A percentile compares a stretch with the other conserved stretches of the same genome.
These are phyloP conservation scores for Mythimna albipuncta DNA, from an alignment of 2,888 invertebrate species.

Conservation along the genomic window DNA sequence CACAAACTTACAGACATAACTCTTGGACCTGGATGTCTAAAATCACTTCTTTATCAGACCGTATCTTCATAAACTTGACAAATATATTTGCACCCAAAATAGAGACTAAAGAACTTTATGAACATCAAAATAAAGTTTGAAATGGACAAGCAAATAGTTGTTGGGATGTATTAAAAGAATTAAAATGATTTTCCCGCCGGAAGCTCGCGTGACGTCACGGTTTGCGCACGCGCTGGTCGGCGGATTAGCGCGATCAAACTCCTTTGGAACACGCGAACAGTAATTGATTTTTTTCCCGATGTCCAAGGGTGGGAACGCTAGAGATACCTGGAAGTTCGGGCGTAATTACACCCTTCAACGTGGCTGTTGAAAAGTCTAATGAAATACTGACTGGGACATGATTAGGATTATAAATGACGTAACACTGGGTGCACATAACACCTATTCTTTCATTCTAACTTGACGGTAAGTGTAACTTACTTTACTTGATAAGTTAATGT, in stretches of 20 bases:
- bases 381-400: slow-evolving; percentile 32
- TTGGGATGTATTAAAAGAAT: slow-evolving; percentile 65
- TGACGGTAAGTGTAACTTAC: slow-evolving; percentile 9
- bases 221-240: slow-evolving; percentile 72
- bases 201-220: slow-evolving; percentile 80
- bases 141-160: slow-evolving; percentile 51
- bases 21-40: slow-evolving; percentile 71
- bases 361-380: slow-evolving; percentile 52
- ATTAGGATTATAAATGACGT: slow-evolving; percentile 54
- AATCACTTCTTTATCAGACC: slow-evolving; percentile 76
- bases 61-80: slow-evolving; percentile 75
- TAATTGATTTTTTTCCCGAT: slow-evolving; percentile 73
- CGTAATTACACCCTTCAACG: slow-evolving; percentile 54
- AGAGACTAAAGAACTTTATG: slow-evolving; percentile 40
- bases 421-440: slow-evolving; percentile 50
- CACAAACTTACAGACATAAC: slow-evolving; percentile 67
- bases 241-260: slow-evolving; percentile 77
- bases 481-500: slow-evolving; percentile 8
- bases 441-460: slow-evolving; percentile 34
- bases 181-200: slow-evolving; percentile 76
- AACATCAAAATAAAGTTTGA: slow-evolving; percentile 49
- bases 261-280: slow-evolving; percentile 73
- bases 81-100: slow-evolving; percentile 50
- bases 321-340: slow-evolving; percentile 58
- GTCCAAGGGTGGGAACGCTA: slow-evolving; percentile 66